Conservation (phyloP, 1,140 invertebrate species). For the Eulimnadia texana region DNA sequence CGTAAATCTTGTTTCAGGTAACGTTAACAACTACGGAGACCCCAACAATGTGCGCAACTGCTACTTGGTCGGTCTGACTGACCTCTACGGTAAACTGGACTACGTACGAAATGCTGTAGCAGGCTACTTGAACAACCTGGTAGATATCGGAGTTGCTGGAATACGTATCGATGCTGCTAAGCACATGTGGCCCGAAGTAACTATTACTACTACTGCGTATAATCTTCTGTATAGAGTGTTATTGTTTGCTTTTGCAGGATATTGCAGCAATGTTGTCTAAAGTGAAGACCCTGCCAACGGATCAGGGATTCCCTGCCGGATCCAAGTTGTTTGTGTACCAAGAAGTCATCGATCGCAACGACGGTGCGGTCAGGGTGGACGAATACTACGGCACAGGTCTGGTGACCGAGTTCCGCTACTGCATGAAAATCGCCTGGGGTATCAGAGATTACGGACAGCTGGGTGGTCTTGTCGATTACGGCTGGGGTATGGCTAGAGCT, state of each 20-base stretch:
- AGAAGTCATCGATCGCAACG: conserved; percentile 40
- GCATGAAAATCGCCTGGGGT: conserved; percentile 37
- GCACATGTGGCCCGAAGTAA: conserved; percentile 41
- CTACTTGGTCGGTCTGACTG: conserved; percentile 50
- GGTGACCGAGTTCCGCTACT: conserved; percentile 59
- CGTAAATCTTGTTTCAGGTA: too few species aligned
- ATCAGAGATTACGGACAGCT: conserved; percentile 15
- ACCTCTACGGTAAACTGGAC: conserved; percentile 48
- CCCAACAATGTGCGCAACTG: conserved; percentile 42
- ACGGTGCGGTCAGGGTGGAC: conserved; percentile 15
- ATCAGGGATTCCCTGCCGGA: conserved; percentile 25
- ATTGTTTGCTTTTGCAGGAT: conserved; percentile 26
- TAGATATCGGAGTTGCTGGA: conserved; percentile 64
- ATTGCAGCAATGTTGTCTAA: conserved; percentile 27
- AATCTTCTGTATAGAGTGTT: not conserved
- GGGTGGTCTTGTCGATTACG: conserved; percentile 16
- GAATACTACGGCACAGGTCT: conserved; percentile 26
- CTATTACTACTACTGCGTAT: not conserved
- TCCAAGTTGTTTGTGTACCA: conserved; percentile 31
- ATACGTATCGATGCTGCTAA: conserved; percentile 35
- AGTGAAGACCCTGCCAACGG: conserved; percentile 26
- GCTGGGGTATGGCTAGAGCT: conserved; percentile 27
- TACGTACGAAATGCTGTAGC: conserved; percentile 51
- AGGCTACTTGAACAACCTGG: conserved; percentile 51
- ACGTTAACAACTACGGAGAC: conserved; percentile 18